Percentiles rank a stretch among this genome's conserved stretches.
phyloP scores from a whole-genome alignment of 2,888 invertebrate species.

The Diplazon laetatorius region DNA sequence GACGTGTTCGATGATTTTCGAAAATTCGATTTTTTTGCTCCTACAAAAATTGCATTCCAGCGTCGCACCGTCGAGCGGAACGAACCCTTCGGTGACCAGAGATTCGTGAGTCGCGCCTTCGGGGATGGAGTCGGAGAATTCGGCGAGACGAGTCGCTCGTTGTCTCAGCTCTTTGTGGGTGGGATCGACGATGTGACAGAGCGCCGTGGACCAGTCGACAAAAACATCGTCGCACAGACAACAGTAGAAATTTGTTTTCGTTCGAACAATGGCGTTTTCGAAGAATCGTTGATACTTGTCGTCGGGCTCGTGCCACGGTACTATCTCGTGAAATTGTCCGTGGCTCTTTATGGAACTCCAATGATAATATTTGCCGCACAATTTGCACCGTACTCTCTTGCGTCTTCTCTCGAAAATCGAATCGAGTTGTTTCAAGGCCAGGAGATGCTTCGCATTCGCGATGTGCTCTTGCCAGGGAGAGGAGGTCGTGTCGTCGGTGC shows the following conservation, averaged over 20 bases:
- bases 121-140: not conserved
- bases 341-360: slow-evolving; percentile 3
- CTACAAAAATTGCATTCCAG: slow-evolving; percentile 9
- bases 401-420: not conserved
- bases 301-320: slow-evolving; percentile 31
- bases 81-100: slow-evolving; percentile 18
- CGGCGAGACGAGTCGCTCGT: not conserved
- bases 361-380: slow-evolving; percentile 8
- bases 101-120: slow-evolving; percentile 3
- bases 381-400: slow-evolving; percentile 9
- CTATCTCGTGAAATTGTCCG: slow-evolving; percentile 37
- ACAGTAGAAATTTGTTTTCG: slow-evolving; percentile 3
- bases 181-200: slow-evolving; percentile 4
- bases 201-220: not conserved
- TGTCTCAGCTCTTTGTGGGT: not conserved
- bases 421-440: slow-evolving; percentile 21
- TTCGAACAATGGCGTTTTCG: slow-evolving; percentile 32
- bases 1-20: slow-evolving; percentile 3
- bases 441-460: not conserved
- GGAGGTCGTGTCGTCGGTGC: not conserved
- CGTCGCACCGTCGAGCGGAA: not conserved
- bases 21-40: not conserved
- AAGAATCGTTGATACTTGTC: slow-evolving; percentile 35
- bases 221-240: slow-evolving; percentile 25
- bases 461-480: slow-evolving; percentile 11